A percentile compares a stretch with the other conserved stretches of the same genome.
phyloP scores from a whole-genome alignment of 1,140 invertebrate genomes.

The Neodiprion fabricii region DNA sequence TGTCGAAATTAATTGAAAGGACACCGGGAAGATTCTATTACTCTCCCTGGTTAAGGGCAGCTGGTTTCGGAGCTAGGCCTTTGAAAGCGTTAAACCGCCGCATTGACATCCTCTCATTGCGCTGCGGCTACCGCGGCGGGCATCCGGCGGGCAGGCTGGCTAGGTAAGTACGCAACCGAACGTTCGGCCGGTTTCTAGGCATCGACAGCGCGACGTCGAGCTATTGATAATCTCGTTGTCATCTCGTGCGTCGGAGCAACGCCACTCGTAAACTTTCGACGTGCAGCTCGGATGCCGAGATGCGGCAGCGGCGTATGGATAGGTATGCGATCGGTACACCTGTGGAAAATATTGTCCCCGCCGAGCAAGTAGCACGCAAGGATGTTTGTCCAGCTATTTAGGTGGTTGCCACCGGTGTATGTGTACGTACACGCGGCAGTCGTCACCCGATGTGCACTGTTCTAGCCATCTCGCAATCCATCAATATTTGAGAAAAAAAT shows the following conservation, averaged over 20 bases:
- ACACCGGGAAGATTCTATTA: background rate
- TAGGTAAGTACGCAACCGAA: too few relatives aligned
- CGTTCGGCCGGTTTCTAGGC: too few relatives aligned
- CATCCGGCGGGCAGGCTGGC: too few relatives aligned
- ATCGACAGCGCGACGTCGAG: too few relatives aligned
- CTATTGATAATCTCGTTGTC: too few relatives aligned
- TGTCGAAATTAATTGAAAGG: background rate
- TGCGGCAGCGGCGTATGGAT: background rate
- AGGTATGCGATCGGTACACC: background rate
- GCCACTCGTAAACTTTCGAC: background rate
- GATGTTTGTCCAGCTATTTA: conserved; percentile 45
- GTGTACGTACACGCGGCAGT: background rate
- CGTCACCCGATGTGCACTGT: conserved; percentile 16
- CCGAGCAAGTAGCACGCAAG: conserved; percentile 27
- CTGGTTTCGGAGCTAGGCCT: too few relatives aligned
- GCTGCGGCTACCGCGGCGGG: too few relatives aligned
- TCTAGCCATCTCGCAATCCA: conserved; percentile 28
- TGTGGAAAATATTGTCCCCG: conserved; percentile 12
- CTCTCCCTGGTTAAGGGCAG: background rate
- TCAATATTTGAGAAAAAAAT: conserved; percentile 51
- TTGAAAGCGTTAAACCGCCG: background rate
- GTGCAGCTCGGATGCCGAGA: conserved; percentile 9
- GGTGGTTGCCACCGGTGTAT: conserved; percentile 16
- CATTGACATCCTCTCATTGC: too few relatives aligned
- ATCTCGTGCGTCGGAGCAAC: too few relatives aligned